Base-by-base conservation (phyloP, 1,140 invertebrate species). In the Lanistes nyassanus region DNA sequence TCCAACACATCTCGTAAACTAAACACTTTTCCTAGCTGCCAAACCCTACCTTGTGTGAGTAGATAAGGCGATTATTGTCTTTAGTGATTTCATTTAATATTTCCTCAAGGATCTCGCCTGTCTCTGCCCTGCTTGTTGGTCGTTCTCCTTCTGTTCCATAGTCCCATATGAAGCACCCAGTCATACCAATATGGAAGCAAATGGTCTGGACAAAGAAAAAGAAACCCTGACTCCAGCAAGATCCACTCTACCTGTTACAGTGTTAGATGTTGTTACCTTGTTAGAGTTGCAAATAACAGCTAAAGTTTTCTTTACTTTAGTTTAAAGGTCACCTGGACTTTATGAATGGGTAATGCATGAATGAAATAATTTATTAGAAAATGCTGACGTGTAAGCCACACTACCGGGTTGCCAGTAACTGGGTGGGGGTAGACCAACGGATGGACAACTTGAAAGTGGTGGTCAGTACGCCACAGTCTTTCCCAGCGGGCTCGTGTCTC, bases 101-200 rank as follows among this genome's bases (percentile, higher is more conserved):
- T 76, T 90, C 89, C 21, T 84, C 80, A 3, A 88, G 76, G 65
- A 91, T 84, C 65, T 82, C 31, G 26, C 76, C 71, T 58, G 87
- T 89, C 79, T 91, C 90, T 51, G 83, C 71, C 67, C 80, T 37
- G 13, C 83, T 80, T 7, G 88, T 88, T 9, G 80, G 16, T 64
- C 83, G 80, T 77, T 89, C 82, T 29, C 87, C 58, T 3, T 80
- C 67, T 55, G 83, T 86, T 7, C 84, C 85, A 78, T 87, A 87
- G 78, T 91, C 88, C 86, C 86, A 90, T 39, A 90, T 79, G 81
- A 90, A 90, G 31, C 78, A 83, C 51, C 83, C 86, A 23, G 87
- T 91, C 90, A 91, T 90, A 64, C 90, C 90, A 56, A 91, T 76
- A 80, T 91, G 90, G 76, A 91, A 90, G 81, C 90, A 91, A 42